Evolutionary conservation across 2,888 invertebrate species (phyloP).

Genomic region (Drosophila leonis): DNA sequence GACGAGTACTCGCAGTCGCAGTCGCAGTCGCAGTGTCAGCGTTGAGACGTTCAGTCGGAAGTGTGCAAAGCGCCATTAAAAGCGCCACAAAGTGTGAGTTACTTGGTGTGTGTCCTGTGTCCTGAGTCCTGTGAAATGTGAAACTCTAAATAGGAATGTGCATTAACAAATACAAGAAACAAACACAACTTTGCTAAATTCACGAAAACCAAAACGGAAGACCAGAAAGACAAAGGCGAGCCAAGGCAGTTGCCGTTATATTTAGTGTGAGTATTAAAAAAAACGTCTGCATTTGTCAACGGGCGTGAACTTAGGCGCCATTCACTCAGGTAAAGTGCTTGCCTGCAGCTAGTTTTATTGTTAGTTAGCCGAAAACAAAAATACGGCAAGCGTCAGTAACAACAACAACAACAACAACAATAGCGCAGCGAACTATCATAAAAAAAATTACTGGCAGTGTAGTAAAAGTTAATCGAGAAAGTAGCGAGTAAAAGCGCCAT

Average conservation of each 20-base stretch:
- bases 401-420: constrained; percentile 15
- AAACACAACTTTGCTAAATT: constrained; percentile 1
- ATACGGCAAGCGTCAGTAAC: constrained; percentile 1
- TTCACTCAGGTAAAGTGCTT: background rate
- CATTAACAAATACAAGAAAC: constrained; percentile 27
- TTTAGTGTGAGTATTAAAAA: constrained; percentile 49
- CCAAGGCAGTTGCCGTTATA: background rate
- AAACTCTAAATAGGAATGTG: constrained; percentile 34
- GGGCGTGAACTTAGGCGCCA: constrained; percentile 33
- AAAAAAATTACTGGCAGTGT: constrained; percentile 31
- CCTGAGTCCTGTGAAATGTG: constrained; percentile 35
- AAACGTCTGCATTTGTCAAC: constrained; percentile 20
- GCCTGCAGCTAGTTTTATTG: background rate
- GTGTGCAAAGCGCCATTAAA: constrained; percentile 1
- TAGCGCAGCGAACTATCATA: constrained; percentile 12
- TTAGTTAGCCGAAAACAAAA: background rate
- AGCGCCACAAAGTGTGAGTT: constrained; percentile 17
- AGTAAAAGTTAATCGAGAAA: constrained; percentile 48
- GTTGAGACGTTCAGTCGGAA: constrained; percentile 50
- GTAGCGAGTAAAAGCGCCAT: constrained; percentile 58
- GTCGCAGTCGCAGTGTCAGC: constrained; percentile 58
- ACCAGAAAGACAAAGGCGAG: background rate
- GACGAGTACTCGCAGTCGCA: constrained; percentile 61
- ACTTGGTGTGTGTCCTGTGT: constrained; percentile 26
- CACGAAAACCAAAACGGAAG: background rate